Evolutionary conservation across 2,797 vertebrate genomes (phyloP).

Genomic region (Poeciliopsis infans): DNA sequence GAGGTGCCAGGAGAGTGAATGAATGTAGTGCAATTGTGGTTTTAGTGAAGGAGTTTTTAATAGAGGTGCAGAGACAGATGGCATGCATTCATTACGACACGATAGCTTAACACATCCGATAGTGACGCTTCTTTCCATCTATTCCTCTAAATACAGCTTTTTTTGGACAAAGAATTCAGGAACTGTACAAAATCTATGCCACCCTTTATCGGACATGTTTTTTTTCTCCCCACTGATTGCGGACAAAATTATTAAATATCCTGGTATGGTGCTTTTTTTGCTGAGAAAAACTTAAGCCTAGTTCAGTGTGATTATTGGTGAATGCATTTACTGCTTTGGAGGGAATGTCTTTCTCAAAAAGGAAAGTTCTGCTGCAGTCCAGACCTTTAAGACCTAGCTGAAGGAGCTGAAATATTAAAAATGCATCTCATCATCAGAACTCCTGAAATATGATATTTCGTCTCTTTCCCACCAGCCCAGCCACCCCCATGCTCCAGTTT

Average conservation of each 20-base stretch:
- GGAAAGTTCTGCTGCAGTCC: constrained; percentile 44
- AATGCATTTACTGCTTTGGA: constrained; percentile 38
- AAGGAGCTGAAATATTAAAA: constrained; percentile 67
- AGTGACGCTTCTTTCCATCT: constrained; percentile 29
- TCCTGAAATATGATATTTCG: constrained; percentile 66
- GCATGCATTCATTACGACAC: constrained; percentile 64
- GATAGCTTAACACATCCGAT: constrained; percentile 70
- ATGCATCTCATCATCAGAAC: constrained; percentile 50
- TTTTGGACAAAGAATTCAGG: constrained; percentile 22
- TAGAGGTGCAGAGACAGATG: constrained; percentile 70
- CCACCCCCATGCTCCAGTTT: constrained; percentile 64
- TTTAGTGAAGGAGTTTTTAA: constrained; percentile 68
- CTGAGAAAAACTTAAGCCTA: constrained; percentile 34
- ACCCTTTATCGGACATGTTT: neutral
- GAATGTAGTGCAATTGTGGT: constrained; percentile 53
- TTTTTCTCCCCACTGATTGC: constrained; percentile 15
- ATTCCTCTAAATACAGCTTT: constrained; percentile 48
- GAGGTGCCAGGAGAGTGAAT: constrained; percentile 52
- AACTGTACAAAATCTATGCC: constrained; percentile 13
- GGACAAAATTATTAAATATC: constrained; percentile 35
- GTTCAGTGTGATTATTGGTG: constrained; percentile 34
- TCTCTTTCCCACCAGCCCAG: constrained; percentile 50
- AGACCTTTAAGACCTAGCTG: constrained; percentile 55
- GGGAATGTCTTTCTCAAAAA: constrained; percentile 34
- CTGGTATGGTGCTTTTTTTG: constrained; percentile 8